Percentiles rank a stretch among this genome's conserved stretches.
Evolutionary conservation across 2,888 invertebrate species (phyloP).

Genomic region (Meliscaeva auricollis): DNA sequence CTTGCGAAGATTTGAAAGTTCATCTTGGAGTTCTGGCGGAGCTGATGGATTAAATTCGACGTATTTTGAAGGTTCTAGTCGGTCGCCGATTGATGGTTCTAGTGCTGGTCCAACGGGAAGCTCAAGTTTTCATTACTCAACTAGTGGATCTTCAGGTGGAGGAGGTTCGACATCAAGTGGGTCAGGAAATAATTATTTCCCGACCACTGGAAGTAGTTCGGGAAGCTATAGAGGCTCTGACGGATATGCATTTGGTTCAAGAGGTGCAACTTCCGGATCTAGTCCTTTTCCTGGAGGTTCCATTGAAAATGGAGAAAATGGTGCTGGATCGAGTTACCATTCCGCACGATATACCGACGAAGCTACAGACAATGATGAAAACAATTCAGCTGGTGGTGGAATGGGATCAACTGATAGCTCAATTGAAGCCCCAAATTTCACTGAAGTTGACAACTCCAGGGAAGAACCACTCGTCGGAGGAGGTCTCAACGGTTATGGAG

Average conservation of each 20-base stretch:
- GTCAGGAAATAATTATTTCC: background rate
- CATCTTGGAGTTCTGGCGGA: slow-evolving; percentile 36
- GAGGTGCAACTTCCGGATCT: slow-evolving; percentile 16
- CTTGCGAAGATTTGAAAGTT: slow-evolving; percentile 17
- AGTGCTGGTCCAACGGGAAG: slow-evolving; percentile 13
- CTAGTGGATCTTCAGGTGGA: slow-evolving; percentile 44
- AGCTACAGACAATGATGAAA: background rate
- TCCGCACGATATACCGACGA: slow-evolving; percentile 43
- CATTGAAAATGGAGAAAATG: background rate
- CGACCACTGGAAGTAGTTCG: too few relatives aligned
- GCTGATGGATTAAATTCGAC: slow-evolving; percentile 18
- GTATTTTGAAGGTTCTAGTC: slow-evolving; percentile 47
- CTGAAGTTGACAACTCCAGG: slow-evolving; percentile 36
- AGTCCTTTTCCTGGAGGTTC: background rate
- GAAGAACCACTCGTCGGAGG: slow-evolving; percentile 35
- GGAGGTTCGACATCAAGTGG: slow-evolving; percentile 34
- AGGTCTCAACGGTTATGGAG: slow-evolving; percentile 57
- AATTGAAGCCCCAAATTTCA: slow-evolving; percentile 12
- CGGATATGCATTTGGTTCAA: slow-evolving; percentile 19
- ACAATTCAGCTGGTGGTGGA: background rate
- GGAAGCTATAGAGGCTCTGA: slow-evolving; percentile 25
- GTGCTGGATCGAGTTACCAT: slow-evolving; percentile 6
- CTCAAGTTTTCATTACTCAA: slow-evolving; percentile 48
- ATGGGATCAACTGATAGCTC: background rate
- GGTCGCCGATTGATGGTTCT: slow-evolving; percentile 6